phyloP scores from a whole-genome alignment of 1,140 invertebrate genomes.

The Cyphomyrmex costatus region DNA sequence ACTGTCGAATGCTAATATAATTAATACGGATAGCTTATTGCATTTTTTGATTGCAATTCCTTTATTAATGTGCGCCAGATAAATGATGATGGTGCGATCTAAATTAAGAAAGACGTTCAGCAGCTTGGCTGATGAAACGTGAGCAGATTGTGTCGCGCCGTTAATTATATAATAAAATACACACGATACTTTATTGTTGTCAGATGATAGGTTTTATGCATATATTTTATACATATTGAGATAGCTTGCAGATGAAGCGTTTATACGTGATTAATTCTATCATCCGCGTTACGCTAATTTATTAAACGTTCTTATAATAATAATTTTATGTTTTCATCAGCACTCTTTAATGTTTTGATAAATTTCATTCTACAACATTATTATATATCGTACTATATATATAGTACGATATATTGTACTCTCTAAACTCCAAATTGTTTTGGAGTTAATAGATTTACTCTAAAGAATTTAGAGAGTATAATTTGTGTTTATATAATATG shows the following conservation, averaged over 20 bases:
- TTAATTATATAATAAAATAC: slow-evolving; percentile 47
- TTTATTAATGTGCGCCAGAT: slow-evolving; percentile 69
- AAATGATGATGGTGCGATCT: slow-evolving; percentile 46
- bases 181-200: not conserved
- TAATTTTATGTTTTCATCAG: not conserved
- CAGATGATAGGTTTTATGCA: not conserved
- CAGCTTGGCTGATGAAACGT: not conserved
- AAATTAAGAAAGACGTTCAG: slow-evolving; percentile 16
- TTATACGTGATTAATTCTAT: not conserved
- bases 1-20: slow-evolving; percentile 68
- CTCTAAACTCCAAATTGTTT: too few relatives aligned
- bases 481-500: too few relatives aligned
- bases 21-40: slow-evolving; percentile 42
- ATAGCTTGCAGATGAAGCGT: slow-evolving; percentile 9
- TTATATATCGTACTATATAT: too few relatives aligned
- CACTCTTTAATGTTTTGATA: too few relatives aligned
- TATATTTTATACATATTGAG: not conserved
- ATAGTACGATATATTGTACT: too few relatives aligned
- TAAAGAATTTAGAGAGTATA: too few relatives aligned
- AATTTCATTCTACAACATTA: too few relatives aligned
- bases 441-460: too few relatives aligned
- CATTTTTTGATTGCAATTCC: slow-evolving; percentile 59
- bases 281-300: not conserved
- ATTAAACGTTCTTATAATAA: slow-evolving; percentile 14
- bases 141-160: not conserved